phyloP scores from a whole-genome alignment of 2,888 invertebrate species.

The Athalia rosae region DNA sequence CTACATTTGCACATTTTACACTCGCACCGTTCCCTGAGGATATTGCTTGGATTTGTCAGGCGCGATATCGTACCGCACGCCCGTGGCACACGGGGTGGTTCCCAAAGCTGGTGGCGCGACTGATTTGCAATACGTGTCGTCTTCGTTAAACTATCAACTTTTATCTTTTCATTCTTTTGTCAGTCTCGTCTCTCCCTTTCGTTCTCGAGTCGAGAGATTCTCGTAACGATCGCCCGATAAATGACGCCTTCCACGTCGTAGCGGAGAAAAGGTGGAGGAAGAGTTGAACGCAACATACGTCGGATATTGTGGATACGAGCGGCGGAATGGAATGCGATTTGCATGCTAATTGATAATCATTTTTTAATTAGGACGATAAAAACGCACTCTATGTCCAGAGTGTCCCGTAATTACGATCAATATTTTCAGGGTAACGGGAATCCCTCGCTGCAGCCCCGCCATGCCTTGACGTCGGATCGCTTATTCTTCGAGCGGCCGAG shows the following conservation, averaged over 20 bases:
- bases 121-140: neutral
- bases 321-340: neutral
- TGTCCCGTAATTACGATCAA: neutral
- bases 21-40: constrained; percentile 52
- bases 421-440: constrained; percentile 12
- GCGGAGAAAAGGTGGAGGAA: neutral
- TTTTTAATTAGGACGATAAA: neutral
- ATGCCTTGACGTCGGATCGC: constrained; percentile 2
- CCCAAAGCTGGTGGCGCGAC: constrained; percentile 15
- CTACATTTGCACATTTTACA: constrained; percentile 62
- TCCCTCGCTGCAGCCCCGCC: neutral
- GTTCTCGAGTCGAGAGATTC: neutral
- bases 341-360: neutral
- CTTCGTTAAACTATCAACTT: neutral
- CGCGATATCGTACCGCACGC: constrained; percentile 48
- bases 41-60: constrained; percentile 64
- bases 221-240: too few relatives aligned
- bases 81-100: constrained; percentile 31
- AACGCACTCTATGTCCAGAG: neutral
- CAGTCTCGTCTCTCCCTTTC: neutral
- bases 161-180: constrained; percentile 10
- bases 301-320: neutral
- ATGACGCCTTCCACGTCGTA: neutral
- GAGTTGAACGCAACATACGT: too few relatives aligned
- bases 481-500: too few relatives aligned